Percentiles rank a stretch among this genome's conserved stretches.
Conservation (phyloP, 2,888 invertebrate species). For the Caenorhabditis sulstoni region DNA sequence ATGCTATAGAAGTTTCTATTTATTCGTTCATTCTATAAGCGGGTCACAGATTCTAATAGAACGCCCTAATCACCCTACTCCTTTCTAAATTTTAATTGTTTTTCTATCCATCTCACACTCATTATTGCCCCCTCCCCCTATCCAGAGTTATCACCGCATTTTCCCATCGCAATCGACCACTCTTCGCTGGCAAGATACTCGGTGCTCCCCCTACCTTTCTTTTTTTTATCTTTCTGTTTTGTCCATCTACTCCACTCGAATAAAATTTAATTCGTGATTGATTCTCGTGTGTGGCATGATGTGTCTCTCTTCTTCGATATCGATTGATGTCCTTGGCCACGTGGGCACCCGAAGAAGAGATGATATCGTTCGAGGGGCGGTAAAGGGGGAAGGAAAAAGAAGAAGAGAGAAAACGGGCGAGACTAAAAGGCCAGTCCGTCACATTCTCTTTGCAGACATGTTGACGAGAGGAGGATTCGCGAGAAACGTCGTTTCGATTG, state of each 20-base stretch:
- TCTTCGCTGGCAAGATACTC: conserved; percentile 50
- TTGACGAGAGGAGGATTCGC: conserved; percentile 48
- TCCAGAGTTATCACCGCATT: conserved; percentile 26
- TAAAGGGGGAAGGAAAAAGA: conserved; percentile 1
- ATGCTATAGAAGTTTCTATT: conserved; percentile 25
- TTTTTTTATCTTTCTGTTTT: conserved; percentile 11
- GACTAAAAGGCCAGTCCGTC: conserved; percentile 18
- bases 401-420: no score
- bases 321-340: conserved; percentile 54
- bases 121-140: not conserved
- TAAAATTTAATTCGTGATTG: conserved; percentile 1
- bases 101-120: conserved; percentile 43
- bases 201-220: conserved; percentile 42
- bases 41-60: conserved; percentile 47
- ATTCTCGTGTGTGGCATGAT: conserved; percentile 7
- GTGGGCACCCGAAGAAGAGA: conserved; percentile 38
- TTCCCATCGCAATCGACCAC: not conserved
- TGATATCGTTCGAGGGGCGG: conserved; percentile 42
- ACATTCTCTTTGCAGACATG: conserved; percentile 44
- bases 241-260: not conserved
- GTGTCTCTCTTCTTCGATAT: conserved; percentile 38
- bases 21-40: conserved; percentile 32
- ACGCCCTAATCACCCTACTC: conserved; percentile 5
- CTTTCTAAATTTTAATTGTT: conserved; percentile 17
- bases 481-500: conserved; percentile 19